phyloP scores from a whole-genome alignment of 2,888 invertebrate species.

The Standfussiana lucernea region DNA sequence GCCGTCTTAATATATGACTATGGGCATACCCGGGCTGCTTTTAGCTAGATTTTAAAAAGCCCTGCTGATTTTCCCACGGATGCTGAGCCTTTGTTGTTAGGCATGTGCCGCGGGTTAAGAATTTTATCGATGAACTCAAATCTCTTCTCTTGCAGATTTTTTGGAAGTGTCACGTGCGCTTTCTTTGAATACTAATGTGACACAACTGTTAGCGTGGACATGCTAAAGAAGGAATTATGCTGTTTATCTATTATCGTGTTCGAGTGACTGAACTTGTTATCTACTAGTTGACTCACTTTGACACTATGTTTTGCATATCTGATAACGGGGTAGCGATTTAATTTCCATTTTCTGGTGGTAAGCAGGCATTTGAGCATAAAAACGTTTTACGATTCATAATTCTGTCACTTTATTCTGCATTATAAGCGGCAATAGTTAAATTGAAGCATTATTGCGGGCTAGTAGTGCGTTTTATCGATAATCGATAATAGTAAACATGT shows the following conservation, averaged over 20 bases:
- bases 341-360: slow-evolving; percentile 54
- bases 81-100: slow-evolving; percentile 80
- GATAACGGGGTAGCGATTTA: slow-evolving; percentile 46
- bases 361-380: slow-evolving; percentile 40
- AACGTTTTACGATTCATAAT: slow-evolving; percentile 48
- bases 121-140: slow-evolving; percentile 77
- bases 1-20: slow-evolving; percentile 79
- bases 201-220: slow-evolving; percentile 4
- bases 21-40: slow-evolving; percentile 72
- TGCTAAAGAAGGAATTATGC: slow-evolving; percentile 29
- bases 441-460: slow-evolving; percentile 45
- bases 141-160: slow-evolving; percentile 35
- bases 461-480: slow-evolving; percentile 63
- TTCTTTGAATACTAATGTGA: slow-evolving; percentile 54
- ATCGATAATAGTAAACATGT: slow-evolving; percentile 73
- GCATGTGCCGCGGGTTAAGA: slow-evolving; percentile 70
- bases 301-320: slow-evolving; percentile 60
- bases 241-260: slow-evolving; percentile 49
- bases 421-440: slow-evolving; percentile 29
- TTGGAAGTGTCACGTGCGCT: slow-evolving; percentile 26
- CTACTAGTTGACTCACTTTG: slow-evolving; percentile 53
- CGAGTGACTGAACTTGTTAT: slow-evolving; percentile 54
- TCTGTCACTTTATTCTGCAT: slow-evolving; percentile 26
- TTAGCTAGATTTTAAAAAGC: slow-evolving; percentile 85
- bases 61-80: slow-evolving; percentile 85